A percentile compares a stretch with the other conserved stretches of the same genome.
Evolutionary conservation across 2,113 vertebrate species (phyloP).

Genomic region (Heteronetta atricapilla): DNA sequence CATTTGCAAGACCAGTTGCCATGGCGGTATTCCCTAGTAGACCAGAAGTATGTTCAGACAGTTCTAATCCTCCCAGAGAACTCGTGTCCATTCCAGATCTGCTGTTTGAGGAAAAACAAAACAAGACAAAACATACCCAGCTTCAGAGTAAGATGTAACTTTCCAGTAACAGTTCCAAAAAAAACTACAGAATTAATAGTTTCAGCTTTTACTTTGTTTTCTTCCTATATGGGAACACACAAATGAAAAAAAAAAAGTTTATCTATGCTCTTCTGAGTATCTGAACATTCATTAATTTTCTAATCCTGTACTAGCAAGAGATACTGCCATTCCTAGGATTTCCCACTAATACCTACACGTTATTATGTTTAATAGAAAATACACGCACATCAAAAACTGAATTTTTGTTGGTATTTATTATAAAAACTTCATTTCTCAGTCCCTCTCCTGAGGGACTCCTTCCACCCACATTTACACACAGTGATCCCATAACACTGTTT

Average conservation of each 20-base stretch:
- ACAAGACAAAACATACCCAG: slow-evolving; percentile 36
- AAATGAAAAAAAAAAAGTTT: not conserved
- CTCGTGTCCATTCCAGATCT: slow-evolving; percentile 86
- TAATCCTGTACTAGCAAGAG: not conserved
- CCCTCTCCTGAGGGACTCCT: not conserved
- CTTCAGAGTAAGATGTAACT: slow-evolving; percentile 20
- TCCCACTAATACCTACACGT: not conserved
- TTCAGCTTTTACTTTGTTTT: not conserved
- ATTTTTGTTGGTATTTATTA: not conserved
- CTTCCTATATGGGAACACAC: not conserved
- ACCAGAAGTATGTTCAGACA: slow-evolving; percentile 75
- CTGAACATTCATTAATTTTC: not conserved
- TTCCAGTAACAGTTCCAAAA: not conserved
- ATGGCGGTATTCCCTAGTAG: slow-evolving; percentile 81
- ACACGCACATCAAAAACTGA: not conserved
- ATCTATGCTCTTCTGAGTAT: not conserved
- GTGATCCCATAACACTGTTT: not conserved
- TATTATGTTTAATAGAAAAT: not conserved
- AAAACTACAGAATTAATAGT: not conserved
- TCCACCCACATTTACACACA: not conserved
- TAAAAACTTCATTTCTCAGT: not conserved
- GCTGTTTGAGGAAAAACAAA: slow-evolving; percentile 65
- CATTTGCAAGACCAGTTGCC: slow-evolving; percentile 87
- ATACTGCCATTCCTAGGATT: not conserved
- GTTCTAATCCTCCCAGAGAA: slow-evolving; percentile 80